Evolutionary conservation across 2,888 invertebrate species (phyloP), one percentile per base, ranked within the genome.

Genomic region (Penaeus monodon): DNA sequence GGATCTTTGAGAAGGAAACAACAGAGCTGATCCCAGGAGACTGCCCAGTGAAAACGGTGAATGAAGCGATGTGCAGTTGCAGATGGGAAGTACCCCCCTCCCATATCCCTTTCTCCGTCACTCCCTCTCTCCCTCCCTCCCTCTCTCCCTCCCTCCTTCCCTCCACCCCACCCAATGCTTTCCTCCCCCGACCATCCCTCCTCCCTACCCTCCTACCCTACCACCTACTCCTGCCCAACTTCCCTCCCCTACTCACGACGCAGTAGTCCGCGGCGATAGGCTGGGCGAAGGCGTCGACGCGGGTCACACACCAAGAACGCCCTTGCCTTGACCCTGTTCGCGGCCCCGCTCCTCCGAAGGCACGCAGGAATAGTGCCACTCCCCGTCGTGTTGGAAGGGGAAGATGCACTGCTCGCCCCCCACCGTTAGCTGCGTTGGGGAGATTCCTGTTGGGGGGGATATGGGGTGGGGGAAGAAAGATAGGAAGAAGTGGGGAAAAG

Each of bases 351-450:
- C 44, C 44, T 10, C 10, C 10, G 76, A 44, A 17, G 29, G n/a
- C 44, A 76, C 49, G 76, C 76, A 76, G 20, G 76, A 44, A n/a
- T 76, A 44, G 44, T 38, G 76, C 76, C 76, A 76, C 76, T 76
- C 33, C 14, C 44, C 76, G 12, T 38, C 20, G n/a, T 76, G 76
- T 10, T 33, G n/a, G 76, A 76, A 76, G 38, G 76, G 76, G 76
- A 76, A 76, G 29, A 44, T 20, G n/a, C 76, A 76, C 76, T 38
- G 24, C 49, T 76, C 76, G 14, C 76, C 76, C 7, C n/a, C 22
- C 17, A 44, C 76, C 22, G 76, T 76, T 14, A 76, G 6, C 44
- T 44, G 44, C 44, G 44, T 44, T 10, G 44, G 44, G 44, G 44
- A 44, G 44, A 44, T 44, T 8, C 44, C 44, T 44, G 44, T 44